Percentiles rank a stretch among this genome's conserved stretches.
Conservation (phyloP, 2,888 invertebrate species). For the Heliconius ethilla region DNA sequence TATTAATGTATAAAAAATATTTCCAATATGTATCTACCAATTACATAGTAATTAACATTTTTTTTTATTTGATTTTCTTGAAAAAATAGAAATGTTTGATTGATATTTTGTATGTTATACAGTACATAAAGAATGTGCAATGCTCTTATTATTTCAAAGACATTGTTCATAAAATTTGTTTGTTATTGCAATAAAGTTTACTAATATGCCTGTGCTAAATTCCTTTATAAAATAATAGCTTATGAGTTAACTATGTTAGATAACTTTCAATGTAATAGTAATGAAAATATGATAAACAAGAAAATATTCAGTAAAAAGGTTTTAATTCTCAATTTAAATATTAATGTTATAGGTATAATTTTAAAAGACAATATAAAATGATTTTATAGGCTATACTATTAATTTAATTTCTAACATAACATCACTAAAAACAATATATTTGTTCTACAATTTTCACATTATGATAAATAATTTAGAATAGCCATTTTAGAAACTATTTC, state of each 20-base stretch:
- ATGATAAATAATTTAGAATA: too few species aligned
- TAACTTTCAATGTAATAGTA: not conserved
- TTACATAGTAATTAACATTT: too few species aligned
- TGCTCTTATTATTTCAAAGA: not conserved
- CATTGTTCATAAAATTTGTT: slow-evolving; percentile 13
- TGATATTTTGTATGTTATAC: not conserved
- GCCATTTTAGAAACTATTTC: too few species aligned
- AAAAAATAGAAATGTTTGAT: not conserved
- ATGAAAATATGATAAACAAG: not conserved
- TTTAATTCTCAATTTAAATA: too few species aligned
- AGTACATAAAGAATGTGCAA: not conserved
- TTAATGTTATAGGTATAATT: not conserved
- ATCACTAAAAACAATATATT: too few species aligned
- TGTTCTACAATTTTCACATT: too few species aligned
- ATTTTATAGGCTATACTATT: too few species aligned
- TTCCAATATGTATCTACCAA: too few species aligned
- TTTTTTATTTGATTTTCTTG: not conserved
- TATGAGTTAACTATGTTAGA: not conserved
- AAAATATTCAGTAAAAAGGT: not conserved
- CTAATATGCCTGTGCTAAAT: slow-evolving; percentile 3
- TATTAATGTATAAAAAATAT: too few species aligned
- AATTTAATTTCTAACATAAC: too few species aligned
- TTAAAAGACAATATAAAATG: too few species aligned
- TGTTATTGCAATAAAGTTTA: not conserved
- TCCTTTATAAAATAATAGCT: not conserved